phyloP scores from a whole-genome alignment of 2,113 vertebrate genomes.

The Acanthochromis polyacanthus region DNA sequence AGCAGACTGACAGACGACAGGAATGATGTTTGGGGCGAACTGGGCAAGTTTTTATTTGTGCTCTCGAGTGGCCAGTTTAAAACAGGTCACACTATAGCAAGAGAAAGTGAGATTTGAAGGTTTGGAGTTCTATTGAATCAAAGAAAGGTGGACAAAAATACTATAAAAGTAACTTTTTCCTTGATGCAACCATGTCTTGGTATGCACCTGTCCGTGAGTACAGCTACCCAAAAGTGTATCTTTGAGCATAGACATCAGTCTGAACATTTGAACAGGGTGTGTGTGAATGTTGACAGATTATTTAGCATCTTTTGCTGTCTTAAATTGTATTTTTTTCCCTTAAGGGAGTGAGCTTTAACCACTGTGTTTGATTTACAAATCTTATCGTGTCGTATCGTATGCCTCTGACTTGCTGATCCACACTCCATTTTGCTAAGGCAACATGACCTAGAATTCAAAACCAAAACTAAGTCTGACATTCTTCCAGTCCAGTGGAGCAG shows the following conservation, averaged over 20 bases:
- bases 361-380: slow-evolving; percentile 28
- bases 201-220: slow-evolving; percentile 5
- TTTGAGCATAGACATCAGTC: no score
- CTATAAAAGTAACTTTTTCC: no score
- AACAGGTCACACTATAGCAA: background rate
- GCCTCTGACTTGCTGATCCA: slow-evolving; percentile 48
- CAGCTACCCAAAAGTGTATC: background rate
- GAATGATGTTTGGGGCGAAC: slow-evolving; percentile 45
- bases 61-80: slow-evolving; percentile 1
- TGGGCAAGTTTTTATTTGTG: slow-evolving; percentile 25
- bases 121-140: background rate
- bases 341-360: slow-evolving; percentile 13
- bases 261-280: no score
- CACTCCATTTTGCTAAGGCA: slow-evolving; percentile 59
- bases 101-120: background rate
- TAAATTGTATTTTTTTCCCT: background rate
- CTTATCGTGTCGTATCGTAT: slow-evolving; percentile 53
- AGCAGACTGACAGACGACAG: slow-evolving; percentile 78
- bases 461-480: slow-evolving; percentile 69
- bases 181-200: background rate
- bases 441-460: slow-evolving; percentile 66
- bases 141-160: background rate
- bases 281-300: background rate
- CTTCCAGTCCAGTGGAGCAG: slow-evolving; percentile 66
- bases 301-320: background rate